These are phyloP conservation scores for Empis livida DNA, from an alignment of 2,888 invertebrate genomes.

Conservation along the genomic window DNA sequence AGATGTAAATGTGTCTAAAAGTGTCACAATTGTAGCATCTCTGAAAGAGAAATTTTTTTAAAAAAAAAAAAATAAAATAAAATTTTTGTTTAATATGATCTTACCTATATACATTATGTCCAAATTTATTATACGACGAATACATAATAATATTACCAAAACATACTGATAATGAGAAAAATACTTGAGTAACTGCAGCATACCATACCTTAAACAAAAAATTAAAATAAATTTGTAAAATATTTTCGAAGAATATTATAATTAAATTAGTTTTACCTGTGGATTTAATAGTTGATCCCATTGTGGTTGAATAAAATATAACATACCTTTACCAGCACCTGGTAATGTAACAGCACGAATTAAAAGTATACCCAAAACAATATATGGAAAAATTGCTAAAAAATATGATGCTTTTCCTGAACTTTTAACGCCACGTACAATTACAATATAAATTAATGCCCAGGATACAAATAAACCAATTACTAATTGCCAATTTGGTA, in stretches of 20 bases:
- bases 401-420: constrained; percentile 61
- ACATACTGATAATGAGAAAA: constrained; percentile 49
- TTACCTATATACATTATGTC: constrained; percentile 43
- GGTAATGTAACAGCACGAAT: constrained; percentile 47
- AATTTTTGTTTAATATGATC: no score
- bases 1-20: constrained; percentile 43
- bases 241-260: not conserved
- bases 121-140: constrained; percentile 47
- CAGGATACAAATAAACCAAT: constrained; percentile 42
- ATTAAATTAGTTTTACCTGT: constrained; percentile 26
- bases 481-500: constrained; percentile 41
- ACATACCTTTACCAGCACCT: constrained; percentile 47
- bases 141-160: constrained; percentile 51
- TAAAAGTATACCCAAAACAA: constrained; percentile 49
- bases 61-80: no score
- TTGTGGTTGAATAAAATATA: constrained; percentile 50
- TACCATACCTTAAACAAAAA: constrained; percentile 47
- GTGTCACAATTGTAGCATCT: constrained; percentile 43
- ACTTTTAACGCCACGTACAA: constrained; percentile 46
- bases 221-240: not conserved
- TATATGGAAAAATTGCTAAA: constrained; percentile 58
- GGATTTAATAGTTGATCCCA: constrained; percentile 50
- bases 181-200: constrained; percentile 50
- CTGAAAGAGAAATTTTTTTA: constrained; percentile 26
- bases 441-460: constrained; percentile 39